Conservation (phyloP, 2,113 vertebrate genomes). For the Ceuthmochares aereus region DNA sequence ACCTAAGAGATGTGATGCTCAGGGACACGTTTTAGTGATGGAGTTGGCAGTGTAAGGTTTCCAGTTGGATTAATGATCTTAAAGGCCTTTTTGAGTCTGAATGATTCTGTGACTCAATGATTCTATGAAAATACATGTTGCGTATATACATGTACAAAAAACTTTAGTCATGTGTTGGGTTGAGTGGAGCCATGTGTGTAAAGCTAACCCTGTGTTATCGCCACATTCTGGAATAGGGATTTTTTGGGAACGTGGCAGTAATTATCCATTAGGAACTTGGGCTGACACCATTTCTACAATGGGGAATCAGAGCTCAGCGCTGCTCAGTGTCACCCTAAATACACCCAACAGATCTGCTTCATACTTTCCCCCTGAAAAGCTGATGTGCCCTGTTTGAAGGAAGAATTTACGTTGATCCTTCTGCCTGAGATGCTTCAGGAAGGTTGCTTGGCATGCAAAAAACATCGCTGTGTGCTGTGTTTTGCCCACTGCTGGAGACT, state of each 20-base stretch:
- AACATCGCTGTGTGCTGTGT: accelerated
- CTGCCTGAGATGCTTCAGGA: too few species aligned
- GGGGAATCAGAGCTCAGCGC: neutral
- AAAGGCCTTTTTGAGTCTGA: neutral
- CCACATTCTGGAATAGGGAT: neutral
- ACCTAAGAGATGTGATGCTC: neutral
- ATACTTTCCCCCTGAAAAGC: neutral
- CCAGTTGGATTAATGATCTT: neutral
- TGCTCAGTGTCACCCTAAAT: neutral
- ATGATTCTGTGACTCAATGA: neutral
- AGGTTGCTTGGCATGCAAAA: neutral
- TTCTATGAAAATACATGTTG: neutral
- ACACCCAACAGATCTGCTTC: neutral
- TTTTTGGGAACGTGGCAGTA: neutral
- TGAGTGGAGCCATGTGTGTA: neutral
- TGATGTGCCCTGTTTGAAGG: neutral
- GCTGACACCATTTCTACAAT: neutral
- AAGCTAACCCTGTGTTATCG: neutral
- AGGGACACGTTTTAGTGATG: neutral
- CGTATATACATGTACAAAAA: neutral
- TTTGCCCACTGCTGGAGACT: neutral
- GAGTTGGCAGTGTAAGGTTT: neutral
- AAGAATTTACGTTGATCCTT: neutral
- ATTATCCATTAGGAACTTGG: neutral
- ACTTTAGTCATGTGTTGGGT: neutral